Base-by-base conservation (phyloP, 1,140 invertebrate genomes). In the Drosophila kanapiae region DNA sequence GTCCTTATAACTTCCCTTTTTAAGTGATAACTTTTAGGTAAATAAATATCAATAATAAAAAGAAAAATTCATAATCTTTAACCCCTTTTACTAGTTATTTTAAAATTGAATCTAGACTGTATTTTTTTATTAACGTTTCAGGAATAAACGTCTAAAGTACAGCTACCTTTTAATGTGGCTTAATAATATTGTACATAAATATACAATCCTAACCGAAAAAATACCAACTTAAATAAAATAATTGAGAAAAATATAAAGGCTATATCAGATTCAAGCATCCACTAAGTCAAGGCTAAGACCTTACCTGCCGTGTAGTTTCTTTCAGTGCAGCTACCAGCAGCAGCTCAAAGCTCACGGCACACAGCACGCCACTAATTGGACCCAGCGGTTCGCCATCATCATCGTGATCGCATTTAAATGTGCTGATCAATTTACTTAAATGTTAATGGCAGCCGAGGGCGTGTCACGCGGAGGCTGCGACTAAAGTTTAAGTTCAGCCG, bases 341-440 rank as follows among this genome's bases (percentile, higher is more conserved):
- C 69, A 75, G 42, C 74, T 60, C 54, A 77, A 69, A 61, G 49
- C 67, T 67, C 59, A 35, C 57, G 75, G 49, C 80, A 56, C 80
- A 69, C 83, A 80, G 80, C 84, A 76, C 65, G 80, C 78, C 84
- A 88, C 84, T 87, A 87, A 87, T 87, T 87, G 84, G 84, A 81
- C 84, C 85, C 84, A 78, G 64, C 64, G 85, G 84, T 80, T 65
- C 56, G 64, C 62, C 75, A 70, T 81, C 59, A 74, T 62, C 75
- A 62, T 85, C 81, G 78, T 88, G 84, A 88, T 88, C 84, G 84
- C 84, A 88, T 88, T 88, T 88, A 88, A 88, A 88, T 88, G 84
- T 85, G 85, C 84, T 85, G 84, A 88, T 88, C 84, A 88, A 88
- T 88, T 87, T 87, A 71, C 80, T 88, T 87, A 87, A 87, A 87